phyloP scores from a whole-genome alignment of 2,888 invertebrate genomes.

The Aricia artaxerxes region DNA sequence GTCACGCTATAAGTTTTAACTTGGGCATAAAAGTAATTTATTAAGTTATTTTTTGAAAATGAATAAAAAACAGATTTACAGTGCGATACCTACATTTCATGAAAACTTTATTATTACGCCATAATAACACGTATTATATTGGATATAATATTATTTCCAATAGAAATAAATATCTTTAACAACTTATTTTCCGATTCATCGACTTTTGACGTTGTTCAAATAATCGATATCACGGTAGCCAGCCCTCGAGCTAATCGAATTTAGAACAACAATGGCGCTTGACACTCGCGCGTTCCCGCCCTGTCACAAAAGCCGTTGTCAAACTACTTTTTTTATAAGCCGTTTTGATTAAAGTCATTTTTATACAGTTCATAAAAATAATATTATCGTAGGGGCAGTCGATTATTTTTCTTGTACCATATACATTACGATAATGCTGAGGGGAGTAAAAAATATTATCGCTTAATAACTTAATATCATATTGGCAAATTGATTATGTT shows the following conservation, averaged over 20 bases:
- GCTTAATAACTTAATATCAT: constrained; percentile 26
- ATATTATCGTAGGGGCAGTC: constrained; percentile 60
- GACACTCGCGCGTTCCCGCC: constrained; percentile 68
- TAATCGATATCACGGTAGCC: constrained; percentile 47
- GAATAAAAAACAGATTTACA: neutral
- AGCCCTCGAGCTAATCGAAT: constrained; percentile 68
- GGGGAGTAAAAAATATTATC: constrained; percentile 34
- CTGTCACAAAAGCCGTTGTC: constrained; percentile 68
- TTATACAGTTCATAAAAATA: constrained; percentile 72
- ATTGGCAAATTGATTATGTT: constrained; percentile 25
- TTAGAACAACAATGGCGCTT: constrained; percentile 71
- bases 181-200: neutral
- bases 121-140: neutral
- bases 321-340: constrained; percentile 56
- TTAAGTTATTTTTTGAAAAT: neutral
- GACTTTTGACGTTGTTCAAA: neutral
- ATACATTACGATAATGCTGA: constrained; percentile 62
- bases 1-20: constrained; percentile 4
- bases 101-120: neutral
- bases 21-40: neutral
- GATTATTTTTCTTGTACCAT: constrained; percentile 58
- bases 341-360: constrained; percentile 69
- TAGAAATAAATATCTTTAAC: neutral
- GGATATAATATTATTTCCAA: neutral
- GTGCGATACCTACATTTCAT: neutral